Evolutionary conservation across 2,113 vertebrate genomes (phyloP), one percentile per base, ranked within the genome.

Genomic region (Chaenocephalus aceratus): DNA sequence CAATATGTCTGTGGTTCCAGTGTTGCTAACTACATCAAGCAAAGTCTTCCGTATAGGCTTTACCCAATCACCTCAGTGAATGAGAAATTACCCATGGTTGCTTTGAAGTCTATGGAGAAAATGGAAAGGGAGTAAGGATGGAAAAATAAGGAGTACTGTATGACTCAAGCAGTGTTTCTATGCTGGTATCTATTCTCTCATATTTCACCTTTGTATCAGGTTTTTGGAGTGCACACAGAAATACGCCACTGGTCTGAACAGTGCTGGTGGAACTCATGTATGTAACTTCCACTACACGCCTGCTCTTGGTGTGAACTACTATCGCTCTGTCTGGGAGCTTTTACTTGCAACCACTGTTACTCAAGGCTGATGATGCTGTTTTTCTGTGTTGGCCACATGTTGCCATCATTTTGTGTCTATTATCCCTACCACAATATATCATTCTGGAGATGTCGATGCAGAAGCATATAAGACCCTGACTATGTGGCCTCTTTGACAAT

Each of bases 251-350:
- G 51, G 83, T 79, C 57, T 72, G 68, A 85, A 77, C 80, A 72
- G 18, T 34, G 60, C 54, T 77, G 44, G 65, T 79, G 67, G 75
- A 81, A 62, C 75, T 86, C 87, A 80, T 89, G 80, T 80, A 72
- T 82, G 52, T 79, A 77, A 86, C 71, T 60, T 75, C 49, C 60
- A 83, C 76, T 73, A 57, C 82, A 73, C 6, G 21, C 72, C 59
- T 73, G 63, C 41, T 70, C 63, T 62, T 59, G 45, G 54, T 65
- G 70, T 86, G 73, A 85, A 59, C 52, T 49, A 23, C 63, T 64
- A 79, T 71, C 4, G 0, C 66, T 36, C 72, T 77, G 64, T 87
- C 57, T 66, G 67, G 61, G 44, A 71, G 61, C 54, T 73, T 85
- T 79, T 63, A 65, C 44, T 77, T 58, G 46, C 36, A 66, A 64